Evolutionary conservation across 2,797 vertebrate genomes (phyloP).

Genomic region (Lithobates pipiens): DNA sequence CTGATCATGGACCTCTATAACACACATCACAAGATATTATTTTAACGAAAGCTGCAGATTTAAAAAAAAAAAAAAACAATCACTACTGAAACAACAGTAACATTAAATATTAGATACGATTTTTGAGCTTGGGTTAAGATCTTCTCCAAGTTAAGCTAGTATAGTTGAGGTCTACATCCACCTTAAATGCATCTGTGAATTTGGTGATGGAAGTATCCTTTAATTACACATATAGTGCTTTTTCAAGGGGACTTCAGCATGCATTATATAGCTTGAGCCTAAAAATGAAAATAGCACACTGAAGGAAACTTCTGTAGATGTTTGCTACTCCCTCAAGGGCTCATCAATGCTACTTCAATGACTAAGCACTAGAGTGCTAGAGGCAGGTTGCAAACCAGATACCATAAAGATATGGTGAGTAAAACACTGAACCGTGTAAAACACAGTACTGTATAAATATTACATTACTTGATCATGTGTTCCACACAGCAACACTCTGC

Average conservation of each 20-base stretch:
- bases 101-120: no score
- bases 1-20: no score
- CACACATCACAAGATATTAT: no score
- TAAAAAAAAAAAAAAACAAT: no score
- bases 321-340: constrained; percentile 49
- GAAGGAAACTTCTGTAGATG: constrained; percentile 46
- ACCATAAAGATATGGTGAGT: constrained; percentile 54
- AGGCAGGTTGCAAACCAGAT: constrained; percentile 51
- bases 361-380: constrained; percentile 47
- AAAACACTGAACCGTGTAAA: constrained; percentile 44
- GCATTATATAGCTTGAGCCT: constrained; percentile 30
- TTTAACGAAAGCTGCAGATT: no score
- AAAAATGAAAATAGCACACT: constrained; percentile 40
- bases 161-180: no score
- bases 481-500: constrained; percentile 17
- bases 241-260: background rate
- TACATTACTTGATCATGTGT: constrained; percentile 44
- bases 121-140: no score
- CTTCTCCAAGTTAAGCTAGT: no score
- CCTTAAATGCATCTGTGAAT: background rate
- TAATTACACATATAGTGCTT: constrained; percentile 5
- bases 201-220: background rate
- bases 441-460: constrained; percentile 49
- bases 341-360: constrained; percentile 60
- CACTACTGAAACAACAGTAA: no score